Base-by-base conservation (phyloP, 2,113 vertebrate genomes). In the Elephas maximus region DNA sequence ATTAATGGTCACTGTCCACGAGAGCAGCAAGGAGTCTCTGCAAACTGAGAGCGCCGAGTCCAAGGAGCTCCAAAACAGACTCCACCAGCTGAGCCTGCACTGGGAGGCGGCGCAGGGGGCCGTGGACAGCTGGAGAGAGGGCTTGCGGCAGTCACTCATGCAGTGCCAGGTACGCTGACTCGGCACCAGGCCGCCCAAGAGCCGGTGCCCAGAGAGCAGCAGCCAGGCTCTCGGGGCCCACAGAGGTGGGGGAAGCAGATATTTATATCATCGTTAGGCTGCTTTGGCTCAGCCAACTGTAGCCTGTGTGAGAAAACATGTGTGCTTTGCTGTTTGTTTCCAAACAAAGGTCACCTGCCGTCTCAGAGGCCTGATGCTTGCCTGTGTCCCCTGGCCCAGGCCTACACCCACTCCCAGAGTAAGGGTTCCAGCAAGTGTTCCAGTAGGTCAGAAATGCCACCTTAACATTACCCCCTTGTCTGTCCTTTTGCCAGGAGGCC, bases 141-240 rank as follows among this genome's bases (percentile, higher is more conserved):
- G 97, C 78, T 98, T 99, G 37, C 99, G 98, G 12, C 73, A 90
- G 21, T 99, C 98, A 0, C 99, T 99, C 0, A 98, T 99, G 98
- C 98, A 98, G 96, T 99, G 99, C 98, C 99, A 99, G 99, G 99
- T 99, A 62, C 23, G 93, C 80, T 83, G 62, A 95, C 85, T 73
- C 91, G 44, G 90, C 80, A 14, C 57, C 77, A 20, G 33, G 74
- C 63, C 8, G 0, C 74, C 76, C 65, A 8, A n/a, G n/a, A 71
- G 69, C 88, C 1, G 12, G 79, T 12, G 5, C 88, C 67, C 45
- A 0, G 30, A 33, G 76, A 1, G 67, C 67, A 33, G 63, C 33
- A 28, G 90, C 94, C 81, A 82, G 69, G 76, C 76, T 48, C 45
- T 30, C 10, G 3, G 44, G 76, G 88, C 91, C 93, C 79, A 57